Evolutionary conservation across 2,888 invertebrate species (phyloP).

Genomic region (Drosophila barbarae): DNA sequence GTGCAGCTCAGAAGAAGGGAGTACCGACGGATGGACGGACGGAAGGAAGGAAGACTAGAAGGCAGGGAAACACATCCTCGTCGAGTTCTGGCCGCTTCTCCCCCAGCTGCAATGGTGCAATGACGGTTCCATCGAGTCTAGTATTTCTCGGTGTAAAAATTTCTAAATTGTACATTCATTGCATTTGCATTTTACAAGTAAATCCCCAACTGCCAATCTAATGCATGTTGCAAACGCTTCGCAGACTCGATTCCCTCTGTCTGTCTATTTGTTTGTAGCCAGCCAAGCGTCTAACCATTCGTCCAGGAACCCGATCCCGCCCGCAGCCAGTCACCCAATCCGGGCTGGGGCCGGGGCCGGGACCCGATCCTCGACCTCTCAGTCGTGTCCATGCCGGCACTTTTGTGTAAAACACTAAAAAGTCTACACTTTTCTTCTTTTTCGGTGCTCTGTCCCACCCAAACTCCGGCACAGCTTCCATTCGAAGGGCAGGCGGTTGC

Average conservation of each 20-base stretch:
- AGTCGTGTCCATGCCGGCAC: slow-evolving; percentile 64
- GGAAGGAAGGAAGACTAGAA: slow-evolving; percentile 12
- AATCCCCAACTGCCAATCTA: slow-evolving; percentile 74
- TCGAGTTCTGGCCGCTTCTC: slow-evolving; percentile 1
- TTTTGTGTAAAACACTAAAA: slow-evolving; percentile 72
- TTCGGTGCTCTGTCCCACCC: slow-evolving; percentile 19
- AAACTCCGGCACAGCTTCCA: slow-evolving; percentile 67
- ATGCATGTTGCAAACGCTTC: slow-evolving; percentile 66
- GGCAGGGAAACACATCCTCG: slow-evolving; percentile 7
- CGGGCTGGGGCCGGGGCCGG: slow-evolving; percentile 3
- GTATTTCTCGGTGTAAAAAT: slow-evolving; percentile 70
- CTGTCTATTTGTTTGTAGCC: slow-evolving; percentile 65
- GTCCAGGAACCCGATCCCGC: slow-evolving; percentile 52
- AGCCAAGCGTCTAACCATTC: slow-evolving; percentile 72
- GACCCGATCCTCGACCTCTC: slow-evolving; percentile 38
- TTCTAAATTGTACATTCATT: slow-evolving; percentile 74
- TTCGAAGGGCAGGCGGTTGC: slow-evolving; percentile 37
- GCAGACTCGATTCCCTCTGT: slow-evolving; percentile 41
- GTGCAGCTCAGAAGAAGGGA: slow-evolving; percentile 42
- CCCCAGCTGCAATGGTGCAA: slow-evolving; percentile 5
- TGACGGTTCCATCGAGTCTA: slow-evolving; percentile 40
- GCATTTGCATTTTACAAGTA: slow-evolving; percentile 75
- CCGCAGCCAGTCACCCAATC: slow-evolving; percentile 18
- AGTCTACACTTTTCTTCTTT: slow-evolving; percentile 53
- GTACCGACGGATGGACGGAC: neutral